Percentiles rank a stretch among this genome's conserved stretches.
These are phyloP conservation scores for Pyrrhia umbra DNA, from an alignment of 2,888 invertebrate genomes.

Conservation along the genomic window DNA sequence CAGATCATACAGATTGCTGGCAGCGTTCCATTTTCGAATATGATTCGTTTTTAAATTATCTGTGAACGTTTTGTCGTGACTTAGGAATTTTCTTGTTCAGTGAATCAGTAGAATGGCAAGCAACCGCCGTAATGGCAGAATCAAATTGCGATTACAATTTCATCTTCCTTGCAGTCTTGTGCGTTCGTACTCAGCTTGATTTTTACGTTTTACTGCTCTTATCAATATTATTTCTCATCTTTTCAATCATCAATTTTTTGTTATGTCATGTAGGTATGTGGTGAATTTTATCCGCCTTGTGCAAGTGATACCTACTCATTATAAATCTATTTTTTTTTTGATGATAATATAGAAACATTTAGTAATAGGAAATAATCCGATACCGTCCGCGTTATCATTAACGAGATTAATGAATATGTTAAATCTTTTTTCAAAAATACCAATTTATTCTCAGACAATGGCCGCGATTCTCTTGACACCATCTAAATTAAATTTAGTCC, in stretches of 20 bases:
- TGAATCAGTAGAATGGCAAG: constrained; percentile 48
- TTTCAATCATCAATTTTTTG: background rate
- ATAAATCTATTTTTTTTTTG: too few species aligned
- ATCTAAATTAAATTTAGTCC: too few species aligned
- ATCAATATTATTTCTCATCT: background rate
- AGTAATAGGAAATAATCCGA: too few species aligned
- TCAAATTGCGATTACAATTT: constrained; percentile 40
- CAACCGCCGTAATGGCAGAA: constrained; percentile 31
- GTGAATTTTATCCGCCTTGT: too few species aligned
- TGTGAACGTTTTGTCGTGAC: constrained; percentile 59
- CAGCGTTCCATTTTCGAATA: constrained; percentile 64
- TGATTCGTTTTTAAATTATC: constrained; percentile 63
- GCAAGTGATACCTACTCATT: too few species aligned
- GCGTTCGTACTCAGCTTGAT: background rate
- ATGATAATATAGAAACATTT: too few species aligned
- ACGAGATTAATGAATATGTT: too few species aligned
- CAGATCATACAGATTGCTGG: constrained; percentile 66
- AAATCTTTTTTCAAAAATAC: too few species aligned
- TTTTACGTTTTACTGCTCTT: background rate
- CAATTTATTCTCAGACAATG: too few species aligned
- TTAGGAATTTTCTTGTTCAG: constrained; percentile 57
- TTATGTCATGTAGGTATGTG: too few species aligned
- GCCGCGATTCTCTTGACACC: too few species aligned
- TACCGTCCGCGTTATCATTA: too few species aligned
- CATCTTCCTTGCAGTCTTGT: constrained; percentile 21